phyloP scores from a whole-genome alignment of 1,140 invertebrate genomes.

The Drosophila chauvacae region DNA sequence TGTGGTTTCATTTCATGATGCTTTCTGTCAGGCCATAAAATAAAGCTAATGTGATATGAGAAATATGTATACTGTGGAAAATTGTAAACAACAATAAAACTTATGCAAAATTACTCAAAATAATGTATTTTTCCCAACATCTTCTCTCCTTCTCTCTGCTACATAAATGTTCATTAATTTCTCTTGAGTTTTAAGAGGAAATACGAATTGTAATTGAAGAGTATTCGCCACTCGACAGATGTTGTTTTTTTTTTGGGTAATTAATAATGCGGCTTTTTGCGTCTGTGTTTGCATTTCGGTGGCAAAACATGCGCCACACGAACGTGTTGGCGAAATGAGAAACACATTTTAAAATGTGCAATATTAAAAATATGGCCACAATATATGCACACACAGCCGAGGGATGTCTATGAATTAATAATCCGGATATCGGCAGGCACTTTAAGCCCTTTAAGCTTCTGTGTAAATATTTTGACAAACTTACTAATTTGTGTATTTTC shows the following conservation, averaged over 20 bases:
- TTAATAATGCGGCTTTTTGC: constrained; percentile 39
- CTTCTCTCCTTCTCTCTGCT: background rate
- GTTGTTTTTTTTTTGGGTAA: constrained; percentile 14
- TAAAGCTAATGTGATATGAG: background rate
- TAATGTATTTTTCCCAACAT: background rate
- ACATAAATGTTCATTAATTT: no score
- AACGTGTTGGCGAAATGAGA: constrained; percentile 33
- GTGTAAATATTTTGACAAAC: constrained; percentile 3
- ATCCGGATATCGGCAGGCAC: constrained; percentile 2
- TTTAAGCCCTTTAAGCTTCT: constrained; percentile 17
- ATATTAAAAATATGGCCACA: constrained; percentile 24
- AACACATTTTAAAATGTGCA: constrained; percentile 37
- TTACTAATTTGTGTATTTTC: constrained; percentile 7
- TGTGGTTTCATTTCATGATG: background rate
- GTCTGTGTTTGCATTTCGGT: constrained; percentile 29
- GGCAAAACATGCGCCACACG: constrained; percentile 29
- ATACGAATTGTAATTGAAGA: constrained; percentile 1
- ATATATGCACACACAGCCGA: background rate
- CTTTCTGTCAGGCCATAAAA: background rate
- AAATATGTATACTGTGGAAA: background rate
- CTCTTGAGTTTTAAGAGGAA: background rate
- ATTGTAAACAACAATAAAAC: background rate
- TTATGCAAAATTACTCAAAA: background rate
- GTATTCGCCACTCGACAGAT: constrained; percentile 12
- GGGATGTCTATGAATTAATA: constrained; percentile 46